These are phyloP conservation scores for Leptocoma aspasia DNA, from an alignment of 2,113 vertebrate species.

Conservation along the genomic window DNA sequence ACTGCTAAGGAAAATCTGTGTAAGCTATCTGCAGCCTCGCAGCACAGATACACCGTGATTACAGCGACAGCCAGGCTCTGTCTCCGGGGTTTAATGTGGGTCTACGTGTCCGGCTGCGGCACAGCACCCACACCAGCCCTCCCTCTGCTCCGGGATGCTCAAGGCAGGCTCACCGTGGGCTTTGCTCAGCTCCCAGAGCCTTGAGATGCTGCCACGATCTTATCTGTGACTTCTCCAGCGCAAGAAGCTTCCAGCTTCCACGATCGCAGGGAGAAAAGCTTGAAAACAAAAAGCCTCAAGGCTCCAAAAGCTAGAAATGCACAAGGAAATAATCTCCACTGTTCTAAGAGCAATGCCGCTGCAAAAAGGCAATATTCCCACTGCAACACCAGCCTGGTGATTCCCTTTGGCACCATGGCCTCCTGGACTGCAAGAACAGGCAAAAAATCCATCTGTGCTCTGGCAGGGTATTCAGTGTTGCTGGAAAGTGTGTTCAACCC, in stretches of 20 bases:
- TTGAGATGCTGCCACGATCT: background rate
- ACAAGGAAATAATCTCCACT: background rate
- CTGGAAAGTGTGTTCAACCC: background rate
- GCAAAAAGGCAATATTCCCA: background rate
- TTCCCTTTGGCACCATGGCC: background rate
- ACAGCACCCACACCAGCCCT: background rate
- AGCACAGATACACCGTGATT: background rate
- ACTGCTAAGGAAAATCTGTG: slow-evolving; percentile 27
- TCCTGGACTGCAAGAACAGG: background rate
- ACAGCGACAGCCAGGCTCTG: background rate
- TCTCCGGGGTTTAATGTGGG: fast-evolving
- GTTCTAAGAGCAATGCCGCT: background rate
- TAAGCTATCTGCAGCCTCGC: slow-evolving; percentile 33
- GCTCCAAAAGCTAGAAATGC: background rate
- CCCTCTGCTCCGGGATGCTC: background rate
- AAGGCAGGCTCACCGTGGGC: fast-evolving
- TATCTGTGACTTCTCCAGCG: background rate
- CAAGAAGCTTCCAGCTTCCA: background rate
- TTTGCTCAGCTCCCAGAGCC: background rate
- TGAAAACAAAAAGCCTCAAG: background rate
- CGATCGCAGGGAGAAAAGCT: fast-evolving
- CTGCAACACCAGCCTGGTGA: background rate
- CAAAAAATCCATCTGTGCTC: background rate
- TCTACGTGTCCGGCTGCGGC: background rate
- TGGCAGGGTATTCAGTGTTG: background rate